phyloP scores from a whole-genome alignment of 2,797 vertebrate genomes.

The Diceros bicornis region DNA sequence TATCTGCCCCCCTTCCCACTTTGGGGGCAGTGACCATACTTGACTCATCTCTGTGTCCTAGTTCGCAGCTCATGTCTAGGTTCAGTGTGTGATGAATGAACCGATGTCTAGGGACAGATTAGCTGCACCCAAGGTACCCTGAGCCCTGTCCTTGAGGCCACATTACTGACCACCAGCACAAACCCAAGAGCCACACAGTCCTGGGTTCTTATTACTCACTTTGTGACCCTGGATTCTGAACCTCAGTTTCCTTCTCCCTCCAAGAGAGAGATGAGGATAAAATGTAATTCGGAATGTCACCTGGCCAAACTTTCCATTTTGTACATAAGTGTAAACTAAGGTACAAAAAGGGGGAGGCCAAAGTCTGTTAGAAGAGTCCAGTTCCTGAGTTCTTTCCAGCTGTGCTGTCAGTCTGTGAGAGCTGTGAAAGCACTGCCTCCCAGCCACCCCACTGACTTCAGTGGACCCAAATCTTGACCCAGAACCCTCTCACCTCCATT shows the following conservation, averaged over 20 bases:
- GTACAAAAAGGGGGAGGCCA: not conserved
- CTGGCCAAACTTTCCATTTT: not conserved
- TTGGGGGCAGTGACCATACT: not conserved
- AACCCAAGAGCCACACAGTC: not conserved
- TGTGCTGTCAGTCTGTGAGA: not conserved
- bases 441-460: not conserved
- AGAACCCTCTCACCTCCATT: conserved; percentile 73
- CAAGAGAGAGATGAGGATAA: not conserved
- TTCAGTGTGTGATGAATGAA: not conserved
- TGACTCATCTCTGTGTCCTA: not conserved
- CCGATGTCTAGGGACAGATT: not conserved
- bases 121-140: not conserved
- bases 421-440: not conserved
- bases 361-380: not conserved
- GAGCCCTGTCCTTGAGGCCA: too few relatives aligned
- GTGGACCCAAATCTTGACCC: not conserved
- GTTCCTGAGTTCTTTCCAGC: not conserved
- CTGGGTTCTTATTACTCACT: not conserved
- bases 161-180: not conserved
- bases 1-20: not conserved
- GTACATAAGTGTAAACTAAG: not conserved
- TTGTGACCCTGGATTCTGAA: not conserved
- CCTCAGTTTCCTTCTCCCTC: not conserved
- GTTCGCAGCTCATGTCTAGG: not conserved
- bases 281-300: not conserved